phyloP scores from a whole-genome alignment of 2,797 vertebrate species.

The Acanthis flammea region DNA sequence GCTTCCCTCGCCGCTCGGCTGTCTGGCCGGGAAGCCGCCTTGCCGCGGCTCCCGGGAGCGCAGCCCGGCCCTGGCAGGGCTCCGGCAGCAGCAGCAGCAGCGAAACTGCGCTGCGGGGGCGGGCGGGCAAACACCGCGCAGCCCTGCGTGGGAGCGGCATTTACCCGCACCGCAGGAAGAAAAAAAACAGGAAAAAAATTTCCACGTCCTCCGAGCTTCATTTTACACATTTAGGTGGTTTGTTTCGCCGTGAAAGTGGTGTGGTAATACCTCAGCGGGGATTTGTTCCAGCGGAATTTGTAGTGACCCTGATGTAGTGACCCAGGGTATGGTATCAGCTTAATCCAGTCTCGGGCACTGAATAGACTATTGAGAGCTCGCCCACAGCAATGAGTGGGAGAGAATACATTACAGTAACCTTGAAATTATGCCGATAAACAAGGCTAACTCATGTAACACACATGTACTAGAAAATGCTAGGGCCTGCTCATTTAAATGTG shows the following conservation, averaged over 20 bases:
- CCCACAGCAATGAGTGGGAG: not conserved
- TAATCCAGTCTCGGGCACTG: not conserved
- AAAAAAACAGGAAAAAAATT: accelerated
- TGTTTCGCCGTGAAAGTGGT: too few relatives aligned
- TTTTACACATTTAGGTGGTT: accelerated
- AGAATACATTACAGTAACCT: not conserved
- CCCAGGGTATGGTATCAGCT: not conserved
- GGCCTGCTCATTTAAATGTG: not conserved
- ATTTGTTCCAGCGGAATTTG: not conserved
- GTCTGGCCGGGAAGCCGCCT: not conserved
- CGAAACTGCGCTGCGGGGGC: not conserved
- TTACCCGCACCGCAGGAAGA: accelerated
- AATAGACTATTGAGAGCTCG: not conserved
- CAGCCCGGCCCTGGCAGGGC: not conserved
- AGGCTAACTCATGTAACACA: not conserved
- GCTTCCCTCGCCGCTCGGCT: not conserved
- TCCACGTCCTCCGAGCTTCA: not conserved
- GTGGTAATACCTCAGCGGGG: not conserved
- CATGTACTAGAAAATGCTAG: not conserved
- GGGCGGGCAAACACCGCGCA: not conserved
- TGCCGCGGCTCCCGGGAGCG: not conserved
- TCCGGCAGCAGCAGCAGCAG: not conserved
- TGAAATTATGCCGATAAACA: not conserved
- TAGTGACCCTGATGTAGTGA: not conserved
- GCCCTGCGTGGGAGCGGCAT: not conserved